Evolutionary conservation across 2,888 invertebrate species (phyloP).

Genomic region (Teleiodes luculella): DNA sequence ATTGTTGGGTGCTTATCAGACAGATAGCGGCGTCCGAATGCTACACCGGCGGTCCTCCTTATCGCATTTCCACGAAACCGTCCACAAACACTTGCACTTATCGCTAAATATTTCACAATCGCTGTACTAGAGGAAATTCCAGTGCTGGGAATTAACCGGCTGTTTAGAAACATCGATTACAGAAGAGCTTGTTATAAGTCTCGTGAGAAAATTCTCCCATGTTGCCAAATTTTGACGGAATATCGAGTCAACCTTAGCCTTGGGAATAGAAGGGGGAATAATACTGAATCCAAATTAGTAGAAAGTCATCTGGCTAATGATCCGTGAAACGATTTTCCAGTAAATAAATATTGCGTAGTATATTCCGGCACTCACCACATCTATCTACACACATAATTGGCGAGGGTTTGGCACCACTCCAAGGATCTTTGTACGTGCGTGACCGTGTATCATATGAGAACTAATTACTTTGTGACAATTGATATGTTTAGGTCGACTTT

Average conservation of each 20-base stretch:
- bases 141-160: constrained; percentile 6
- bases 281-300: neutral
- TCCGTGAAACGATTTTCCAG: constrained; percentile 7
- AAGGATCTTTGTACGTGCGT: constrained; percentile 48
- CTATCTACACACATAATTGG: constrained; percentile 29
- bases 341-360: constrained; percentile 22
- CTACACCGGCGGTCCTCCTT: constrained; percentile 49
- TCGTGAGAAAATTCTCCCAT: constrained; percentile 2
- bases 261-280: neutral
- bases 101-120: constrained; percentile 68
- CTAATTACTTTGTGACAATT: constrained; percentile 31
- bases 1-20: constrained; percentile 47
- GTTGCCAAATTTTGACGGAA: neutral
- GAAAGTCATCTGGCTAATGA: constrained; percentile 5
- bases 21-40: constrained; percentile 66
- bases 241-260: neutral
- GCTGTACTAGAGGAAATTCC: constrained; percentile 36
- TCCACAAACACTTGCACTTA: constrained; percentile 65
- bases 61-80: constrained; percentile 69
- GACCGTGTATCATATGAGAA: constrained; percentile 27
- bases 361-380: constrained; percentile 21
- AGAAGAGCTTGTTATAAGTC: neutral
- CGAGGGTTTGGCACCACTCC: constrained; percentile 53
- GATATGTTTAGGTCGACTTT: constrained; percentile 15
- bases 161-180: constrained; percentile 9